Conservation (phyloP, 2,113 vertebrate genomes). For the Pelvicachromis taeniatus region DNA sequence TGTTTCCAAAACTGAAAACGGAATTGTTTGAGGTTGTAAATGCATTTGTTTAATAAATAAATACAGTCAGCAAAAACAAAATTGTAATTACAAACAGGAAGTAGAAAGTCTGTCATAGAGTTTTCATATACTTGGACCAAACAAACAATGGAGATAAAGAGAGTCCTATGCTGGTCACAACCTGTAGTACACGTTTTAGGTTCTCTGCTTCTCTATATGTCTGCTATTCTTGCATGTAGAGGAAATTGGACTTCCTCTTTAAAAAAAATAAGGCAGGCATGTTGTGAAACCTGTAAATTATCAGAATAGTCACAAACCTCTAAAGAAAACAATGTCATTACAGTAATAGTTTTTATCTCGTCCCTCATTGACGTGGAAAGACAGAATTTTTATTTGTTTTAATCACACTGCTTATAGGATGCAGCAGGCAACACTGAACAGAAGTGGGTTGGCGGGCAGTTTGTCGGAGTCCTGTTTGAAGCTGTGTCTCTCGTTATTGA, state of each 20-base stretch:
- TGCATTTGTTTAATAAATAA: slow-evolving; percentile 45
- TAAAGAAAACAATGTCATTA: not conserved
- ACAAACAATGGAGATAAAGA: not conserved
- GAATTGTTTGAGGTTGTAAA: slow-evolving; percentile 3
- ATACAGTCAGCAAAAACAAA: not conserved
- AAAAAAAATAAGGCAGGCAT: not conserved
- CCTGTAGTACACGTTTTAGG: not conserved
- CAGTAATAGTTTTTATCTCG: not conserved
- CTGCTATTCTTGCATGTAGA: not conserved
- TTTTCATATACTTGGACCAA: slow-evolving; percentile 2
- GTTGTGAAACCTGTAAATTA: slow-evolving; percentile 15
- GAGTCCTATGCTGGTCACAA: not conserved
- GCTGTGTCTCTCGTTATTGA: slow-evolving; percentile 63
- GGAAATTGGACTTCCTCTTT: slow-evolving; percentile 22
- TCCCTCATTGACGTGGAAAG: not conserved
- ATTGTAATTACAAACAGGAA: not conserved
- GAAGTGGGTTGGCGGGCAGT: slow-evolving; percentile 63
- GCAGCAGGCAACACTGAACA: slow-evolving; percentile 64
- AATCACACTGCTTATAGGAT: slow-evolving; percentile 50
- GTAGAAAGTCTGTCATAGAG: not conserved
- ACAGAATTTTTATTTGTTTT: not conserved
- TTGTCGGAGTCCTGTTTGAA: slow-evolving; percentile 64
- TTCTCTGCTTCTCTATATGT: not conserved
- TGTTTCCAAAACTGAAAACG: not conserved
- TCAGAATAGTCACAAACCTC: not conserved